These are phyloP conservation scores for Itoplectis maculator DNA, from an alignment of 2,888 invertebrate genomes.

Conservation along the genomic window DNA sequence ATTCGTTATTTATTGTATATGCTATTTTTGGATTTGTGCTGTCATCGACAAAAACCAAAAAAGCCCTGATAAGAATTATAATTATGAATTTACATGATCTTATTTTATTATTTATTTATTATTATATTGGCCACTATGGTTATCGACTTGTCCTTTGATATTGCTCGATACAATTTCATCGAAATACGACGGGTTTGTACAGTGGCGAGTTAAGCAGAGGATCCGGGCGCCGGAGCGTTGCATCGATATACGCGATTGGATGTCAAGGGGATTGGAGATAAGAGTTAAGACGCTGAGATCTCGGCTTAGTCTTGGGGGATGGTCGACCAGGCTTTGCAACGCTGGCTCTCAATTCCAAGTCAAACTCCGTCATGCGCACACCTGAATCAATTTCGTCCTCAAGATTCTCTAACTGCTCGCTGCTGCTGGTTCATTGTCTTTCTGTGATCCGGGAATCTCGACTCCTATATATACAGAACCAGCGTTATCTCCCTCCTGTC, in stretches of 20 bases:
- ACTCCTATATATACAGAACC: not conserved
- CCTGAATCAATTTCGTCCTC: conserved; percentile 76
- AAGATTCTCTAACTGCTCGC: conserved; percentile 34
- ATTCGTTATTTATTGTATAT: too few species aligned
- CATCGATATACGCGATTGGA: conserved; percentile 56
- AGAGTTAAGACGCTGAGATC: conserved; percentile 68
- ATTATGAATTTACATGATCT: not conserved
- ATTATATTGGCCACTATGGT: not conserved
- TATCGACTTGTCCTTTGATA: conserved; percentile 19
- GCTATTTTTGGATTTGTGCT: too few species aligned
- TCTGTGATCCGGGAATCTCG: conserved; percentile 20
- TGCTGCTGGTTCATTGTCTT: conserved; percentile 30
- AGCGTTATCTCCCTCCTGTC: not conserved
- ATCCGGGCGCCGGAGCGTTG: conserved; percentile 7
- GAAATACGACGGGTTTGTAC: conserved; percentile 5
- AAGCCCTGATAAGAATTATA: not conserved
- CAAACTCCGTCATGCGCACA: conserved; percentile 73
- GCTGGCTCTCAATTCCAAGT: conserved; percentile 72
- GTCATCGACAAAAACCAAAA: not conserved
- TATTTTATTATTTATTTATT: not conserved
- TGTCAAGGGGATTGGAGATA: conserved; percentile 58
- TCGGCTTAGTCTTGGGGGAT: conserved; percentile 73
- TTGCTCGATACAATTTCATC: conserved; percentile 14
- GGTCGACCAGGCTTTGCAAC: conserved; percentile 63
- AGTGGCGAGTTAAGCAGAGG: not conserved